Evolutionary conservation across 2,113 vertebrate species (phyloP).

Genomic region (Notiomystis cincta): DNA sequence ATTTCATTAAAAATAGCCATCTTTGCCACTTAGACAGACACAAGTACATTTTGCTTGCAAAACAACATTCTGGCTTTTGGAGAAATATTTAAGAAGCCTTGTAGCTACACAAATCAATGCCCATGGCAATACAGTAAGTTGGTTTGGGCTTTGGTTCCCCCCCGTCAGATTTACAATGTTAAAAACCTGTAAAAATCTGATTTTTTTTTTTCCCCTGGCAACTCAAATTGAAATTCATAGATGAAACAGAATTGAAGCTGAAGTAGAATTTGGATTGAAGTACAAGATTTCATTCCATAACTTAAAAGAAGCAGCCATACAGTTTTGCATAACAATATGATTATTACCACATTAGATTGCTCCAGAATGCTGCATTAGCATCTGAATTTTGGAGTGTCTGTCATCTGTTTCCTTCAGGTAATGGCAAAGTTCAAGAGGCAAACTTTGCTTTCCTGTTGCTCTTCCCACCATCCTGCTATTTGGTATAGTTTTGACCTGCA

Average conservation of each 20-base stretch:
- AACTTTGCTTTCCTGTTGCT: not conserved
- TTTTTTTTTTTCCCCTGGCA: rapidly evolving
- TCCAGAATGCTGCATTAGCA: not conserved
- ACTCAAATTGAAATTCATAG: not conserved
- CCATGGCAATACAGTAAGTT: not conserved
- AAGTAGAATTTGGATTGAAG: not conserved
- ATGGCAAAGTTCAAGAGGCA: not conserved
- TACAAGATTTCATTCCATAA: not conserved
- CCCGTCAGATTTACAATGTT: not conserved
- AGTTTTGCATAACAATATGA: not conserved
- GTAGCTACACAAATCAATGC: not conserved
- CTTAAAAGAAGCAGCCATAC: not conserved
- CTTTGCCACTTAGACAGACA: not conserved
- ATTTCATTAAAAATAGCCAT: not conserved
- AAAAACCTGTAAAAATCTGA: not conserved
- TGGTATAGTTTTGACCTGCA: not conserved
- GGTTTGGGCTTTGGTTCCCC: rapidly evolving
- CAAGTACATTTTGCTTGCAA: not conserved
- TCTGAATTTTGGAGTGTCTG: not conserved
- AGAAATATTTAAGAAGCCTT: not conserved
- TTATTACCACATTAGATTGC: not conserved
- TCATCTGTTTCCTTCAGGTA: not conserved
- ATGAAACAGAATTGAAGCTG: not conserved
- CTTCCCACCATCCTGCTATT: not conserved
- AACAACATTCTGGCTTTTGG: not conserved